These are phyloP conservation scores for Lerema accius DNA, from an alignment of 1,140 invertebrate species.

Conservation along the genomic window DNA sequence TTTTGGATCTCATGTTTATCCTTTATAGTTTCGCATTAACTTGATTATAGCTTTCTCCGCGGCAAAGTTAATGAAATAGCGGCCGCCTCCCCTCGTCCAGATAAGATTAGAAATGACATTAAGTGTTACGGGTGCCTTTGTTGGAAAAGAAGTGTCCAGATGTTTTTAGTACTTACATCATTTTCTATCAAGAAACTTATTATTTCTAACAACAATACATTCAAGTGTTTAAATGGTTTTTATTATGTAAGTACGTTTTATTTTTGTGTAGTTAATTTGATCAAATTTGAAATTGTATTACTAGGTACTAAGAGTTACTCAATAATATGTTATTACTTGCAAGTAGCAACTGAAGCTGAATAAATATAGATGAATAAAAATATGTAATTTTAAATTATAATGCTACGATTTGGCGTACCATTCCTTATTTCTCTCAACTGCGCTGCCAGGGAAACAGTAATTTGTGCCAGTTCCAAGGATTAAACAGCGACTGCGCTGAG, in stretches of 20 bases:
- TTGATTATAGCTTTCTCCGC: conserved; percentile 40
- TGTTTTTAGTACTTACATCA: not conserved
- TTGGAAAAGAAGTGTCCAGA: conserved; percentile 9
- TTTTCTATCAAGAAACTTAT: no score
- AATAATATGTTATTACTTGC: no score
- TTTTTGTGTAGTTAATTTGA: no score
- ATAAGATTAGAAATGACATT: conserved; percentile 38
- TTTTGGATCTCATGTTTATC: conserved; percentile 32
- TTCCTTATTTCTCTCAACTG: not conserved
- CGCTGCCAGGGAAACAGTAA: conserved; percentile 16
- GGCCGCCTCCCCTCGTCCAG: conserved; percentile 24
- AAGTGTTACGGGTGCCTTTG: conserved; percentile 15
- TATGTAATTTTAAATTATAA: no score
- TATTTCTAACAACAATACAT: no score
- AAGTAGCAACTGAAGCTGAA: no score
- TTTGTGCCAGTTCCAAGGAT: conserved; percentile 22
- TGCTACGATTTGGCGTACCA: no score
- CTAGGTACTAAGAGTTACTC: no score
- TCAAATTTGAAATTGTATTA: no score
- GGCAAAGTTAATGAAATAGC: conserved; percentile 40
- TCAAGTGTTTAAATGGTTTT: no score
- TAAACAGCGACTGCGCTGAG: conserved; percentile 2
- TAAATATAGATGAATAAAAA: no score
- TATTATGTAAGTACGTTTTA: no score
- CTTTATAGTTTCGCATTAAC: conserved; percentile 40